phyloP scores from a whole-genome alignment of 2,888 invertebrate species.

The Leucophora obtusa region DNA sequence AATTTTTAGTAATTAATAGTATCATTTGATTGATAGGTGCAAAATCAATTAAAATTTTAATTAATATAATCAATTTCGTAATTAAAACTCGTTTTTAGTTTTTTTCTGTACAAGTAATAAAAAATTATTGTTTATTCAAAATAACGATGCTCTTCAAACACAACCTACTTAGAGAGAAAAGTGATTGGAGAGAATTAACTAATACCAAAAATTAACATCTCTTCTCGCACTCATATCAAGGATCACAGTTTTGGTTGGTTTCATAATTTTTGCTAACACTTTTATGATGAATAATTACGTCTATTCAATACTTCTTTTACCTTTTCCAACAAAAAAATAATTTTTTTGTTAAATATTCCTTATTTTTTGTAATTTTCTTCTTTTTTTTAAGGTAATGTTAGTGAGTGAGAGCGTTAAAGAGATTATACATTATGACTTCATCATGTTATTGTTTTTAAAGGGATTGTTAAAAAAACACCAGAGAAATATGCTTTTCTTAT shows the following conservation, averaged over 20 bases:
- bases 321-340: not conserved
- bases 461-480: conserved; percentile 23
- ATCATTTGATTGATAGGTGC: no score
- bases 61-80: no score
- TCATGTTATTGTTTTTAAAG: conserved; percentile 26
- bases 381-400: conserved; percentile 27
- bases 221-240: not conserved
- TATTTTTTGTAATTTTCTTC: not conserved
- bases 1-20: no score
- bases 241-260: not conserved
- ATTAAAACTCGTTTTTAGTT: no score
- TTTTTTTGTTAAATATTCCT: not conserved
- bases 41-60: no score
- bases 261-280: conserved; percentile 17
- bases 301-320: conserved; percentile 16
- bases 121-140: no score
- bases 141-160: no score
- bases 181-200: no score
- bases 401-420: conserved; percentile 68
- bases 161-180: no score
- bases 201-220: no score
- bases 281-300: conserved; percentile 31
- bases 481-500: conserved; percentile 6
- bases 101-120: no score
- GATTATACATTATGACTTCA: conserved; percentile 57